phyloP scores from a whole-genome alignment of 2,113 vertebrate species.

The Varanus salvator region DNA sequence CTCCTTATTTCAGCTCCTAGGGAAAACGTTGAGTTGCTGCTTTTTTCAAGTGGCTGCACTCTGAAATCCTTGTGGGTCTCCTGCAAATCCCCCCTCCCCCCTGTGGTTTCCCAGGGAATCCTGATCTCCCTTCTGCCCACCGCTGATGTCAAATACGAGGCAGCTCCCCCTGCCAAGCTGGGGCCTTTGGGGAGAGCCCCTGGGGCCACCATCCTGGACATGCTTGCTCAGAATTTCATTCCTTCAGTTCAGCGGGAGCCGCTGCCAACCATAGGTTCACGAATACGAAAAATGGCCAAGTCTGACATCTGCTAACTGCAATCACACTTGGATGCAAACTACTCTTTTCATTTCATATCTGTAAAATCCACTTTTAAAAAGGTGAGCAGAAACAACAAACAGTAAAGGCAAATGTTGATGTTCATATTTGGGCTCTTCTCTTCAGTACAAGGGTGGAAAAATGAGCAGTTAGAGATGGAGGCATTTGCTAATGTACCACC shows the following conservation, averaged over 20 bases:
- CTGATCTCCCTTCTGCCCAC: background rate
- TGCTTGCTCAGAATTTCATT: background rate
- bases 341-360: background rate
- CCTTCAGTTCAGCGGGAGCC: background rate
- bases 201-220: background rate
- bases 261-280: too few species aligned
- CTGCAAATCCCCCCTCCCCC: background rate
- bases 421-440: rapidly evolving
- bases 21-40: too few species aligned
- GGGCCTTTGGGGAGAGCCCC: background rate
- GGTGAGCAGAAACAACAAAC: background rate
- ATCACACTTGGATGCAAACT: background rate
- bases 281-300: too few species aligned
- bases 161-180: background rate
- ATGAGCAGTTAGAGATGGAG: background rate
- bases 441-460: background rate
- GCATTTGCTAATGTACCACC: rapidly evolving
- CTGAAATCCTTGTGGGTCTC: background rate
- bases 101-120: background rate
- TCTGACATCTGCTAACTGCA: background rate
- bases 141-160: background rate
- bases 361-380: background rate
- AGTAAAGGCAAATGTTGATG: rapidly evolving
- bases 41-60: background rate
- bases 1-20: too few species aligned